These are phyloP conservation scores for Dolomedes plantarius DNA, from an alignment of 2,888 invertebrate species.

Conservation along the genomic window DNA sequence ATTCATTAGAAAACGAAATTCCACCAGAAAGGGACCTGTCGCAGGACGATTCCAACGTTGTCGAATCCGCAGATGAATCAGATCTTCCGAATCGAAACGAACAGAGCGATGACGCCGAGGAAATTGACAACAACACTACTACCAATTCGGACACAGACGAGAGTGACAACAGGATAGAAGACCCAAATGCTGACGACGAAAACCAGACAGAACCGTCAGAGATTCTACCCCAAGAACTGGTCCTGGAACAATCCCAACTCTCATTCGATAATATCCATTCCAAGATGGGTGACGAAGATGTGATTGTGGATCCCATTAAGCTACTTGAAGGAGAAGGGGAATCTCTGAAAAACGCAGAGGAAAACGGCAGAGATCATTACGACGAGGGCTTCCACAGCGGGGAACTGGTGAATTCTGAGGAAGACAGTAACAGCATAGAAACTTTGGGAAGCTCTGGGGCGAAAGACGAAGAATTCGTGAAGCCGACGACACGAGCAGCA, in stretches of 20 bases:
- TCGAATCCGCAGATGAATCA: neutral
- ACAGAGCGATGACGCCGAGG: neutral
- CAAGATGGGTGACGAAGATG: conserved; percentile 53
- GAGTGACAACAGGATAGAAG: neutral
- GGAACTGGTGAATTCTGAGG: conserved; percentile 58
- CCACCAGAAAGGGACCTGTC: neutral
- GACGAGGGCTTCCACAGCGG: conserved; percentile 70
- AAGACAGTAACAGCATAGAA: conserved; percentile 61
- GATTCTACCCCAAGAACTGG: neutral
- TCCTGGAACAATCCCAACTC: neutral
- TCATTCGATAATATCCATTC: conserved; percentile 35
- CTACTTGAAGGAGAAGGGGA: conserved; percentile 47
- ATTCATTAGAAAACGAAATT: neutral
- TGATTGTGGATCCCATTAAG: conserved; percentile 57
- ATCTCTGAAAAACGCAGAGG: conserved; percentile 36
- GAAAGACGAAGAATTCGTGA: conserved; percentile 29
- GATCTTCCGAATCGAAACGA: neutral
- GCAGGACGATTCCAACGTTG: neutral
- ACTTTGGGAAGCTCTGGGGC: conserved; percentile 23
- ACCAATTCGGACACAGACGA: neutral
- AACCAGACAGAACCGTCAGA: neutral
- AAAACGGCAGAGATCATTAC: conserved; percentile 54
- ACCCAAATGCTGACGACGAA: neutral
- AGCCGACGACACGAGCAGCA: conserved; percentile 28
- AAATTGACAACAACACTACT: neutral